phyloP scores from a whole-genome alignment of 2,113 vertebrate species.

The Strix uralensis region DNA sequence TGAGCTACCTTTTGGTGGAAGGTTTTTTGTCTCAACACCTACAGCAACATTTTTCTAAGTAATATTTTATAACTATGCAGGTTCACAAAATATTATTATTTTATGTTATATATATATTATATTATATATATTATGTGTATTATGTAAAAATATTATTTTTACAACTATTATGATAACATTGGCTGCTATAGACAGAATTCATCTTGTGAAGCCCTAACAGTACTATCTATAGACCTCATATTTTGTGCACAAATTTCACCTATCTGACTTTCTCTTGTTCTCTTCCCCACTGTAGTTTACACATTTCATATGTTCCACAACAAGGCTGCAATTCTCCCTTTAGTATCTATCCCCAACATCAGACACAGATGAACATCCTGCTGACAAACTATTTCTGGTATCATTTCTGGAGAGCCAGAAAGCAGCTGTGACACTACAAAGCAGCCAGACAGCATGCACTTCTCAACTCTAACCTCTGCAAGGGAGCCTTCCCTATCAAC shows the following conservation, averaged over 20 bases:
- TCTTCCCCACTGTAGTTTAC: not conserved
- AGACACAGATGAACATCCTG: not conserved
- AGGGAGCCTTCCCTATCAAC: not conserved
- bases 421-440: not conserved
- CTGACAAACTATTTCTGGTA: not conserved
- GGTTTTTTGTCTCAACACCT: not conserved
- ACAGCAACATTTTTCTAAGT: not conserved
- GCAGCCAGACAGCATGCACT: not conserved
- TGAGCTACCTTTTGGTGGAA: not conserved
- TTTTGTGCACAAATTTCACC: not conserved
- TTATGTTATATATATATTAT: too few relatives aligned
- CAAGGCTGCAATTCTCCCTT: not conserved
- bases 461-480: not conserved
- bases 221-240: not conserved
- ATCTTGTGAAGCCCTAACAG: not conserved
- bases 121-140: too few relatives aligned
- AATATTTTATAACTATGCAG: not conserved
- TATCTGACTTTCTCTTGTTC: accelerated
- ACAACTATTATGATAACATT: not conserved
- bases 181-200: not conserved
- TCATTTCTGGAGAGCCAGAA: not conserved
- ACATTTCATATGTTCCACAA: not conserved
- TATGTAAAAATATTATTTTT: not conserved
- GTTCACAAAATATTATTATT: not conserved
- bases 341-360: not conserved